Evolutionary conservation across 1,140 invertebrate species (phyloP).

Genomic region (Drosophila rufa): DNA sequence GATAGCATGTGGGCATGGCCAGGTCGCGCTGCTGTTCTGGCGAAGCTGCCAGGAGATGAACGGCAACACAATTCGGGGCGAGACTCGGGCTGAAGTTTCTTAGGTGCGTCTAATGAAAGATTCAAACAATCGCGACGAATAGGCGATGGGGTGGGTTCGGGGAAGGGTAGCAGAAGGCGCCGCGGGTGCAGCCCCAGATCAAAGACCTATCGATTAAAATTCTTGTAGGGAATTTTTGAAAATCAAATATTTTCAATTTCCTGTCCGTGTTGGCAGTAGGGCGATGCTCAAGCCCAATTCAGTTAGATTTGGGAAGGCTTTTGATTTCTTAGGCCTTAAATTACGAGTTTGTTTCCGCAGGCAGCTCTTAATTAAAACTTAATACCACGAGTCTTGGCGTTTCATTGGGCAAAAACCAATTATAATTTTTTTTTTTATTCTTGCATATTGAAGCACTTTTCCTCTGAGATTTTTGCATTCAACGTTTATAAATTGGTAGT

Average conservation of each 20-base stretch:
- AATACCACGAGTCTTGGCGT: neutral
- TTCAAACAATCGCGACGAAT: slow-evolving; percentile 46
- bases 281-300: slow-evolving; percentile 11
- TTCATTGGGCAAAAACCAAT: slow-evolving; percentile 6
- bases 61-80: slow-evolving; percentile 42
- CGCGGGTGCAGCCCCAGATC: slow-evolving; percentile 45
- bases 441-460: neutral
- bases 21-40: slow-evolving; percentile 33
- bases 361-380: slow-evolving; percentile 33
- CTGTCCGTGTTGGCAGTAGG: slow-evolving; percentile 23
- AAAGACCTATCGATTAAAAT: slow-evolving; percentile 50
- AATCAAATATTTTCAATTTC: slow-evolving; percentile 55
- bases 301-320: slow-evolving; percentile 25
- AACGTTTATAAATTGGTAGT: neutral
- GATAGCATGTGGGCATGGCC: slow-evolving; percentile 31
- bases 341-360: slow-evolving; percentile 3
- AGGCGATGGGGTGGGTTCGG: slow-evolving; percentile 13
- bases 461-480: neutral
- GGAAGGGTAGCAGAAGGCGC: slow-evolving; percentile 5
- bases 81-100: slow-evolving; percentile 29
- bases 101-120: slow-evolving; percentile 54
- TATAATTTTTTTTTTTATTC: neutral
- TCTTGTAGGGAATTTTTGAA: slow-evolving; percentile 38
- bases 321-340: too few species aligned
- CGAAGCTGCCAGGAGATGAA: slow-evolving; percentile 45